These are phyloP conservation scores for Pangasius sanitwongsei DNA, from an alignment of 2,797 vertebrate species.

Conservation along the genomic window DNA sequence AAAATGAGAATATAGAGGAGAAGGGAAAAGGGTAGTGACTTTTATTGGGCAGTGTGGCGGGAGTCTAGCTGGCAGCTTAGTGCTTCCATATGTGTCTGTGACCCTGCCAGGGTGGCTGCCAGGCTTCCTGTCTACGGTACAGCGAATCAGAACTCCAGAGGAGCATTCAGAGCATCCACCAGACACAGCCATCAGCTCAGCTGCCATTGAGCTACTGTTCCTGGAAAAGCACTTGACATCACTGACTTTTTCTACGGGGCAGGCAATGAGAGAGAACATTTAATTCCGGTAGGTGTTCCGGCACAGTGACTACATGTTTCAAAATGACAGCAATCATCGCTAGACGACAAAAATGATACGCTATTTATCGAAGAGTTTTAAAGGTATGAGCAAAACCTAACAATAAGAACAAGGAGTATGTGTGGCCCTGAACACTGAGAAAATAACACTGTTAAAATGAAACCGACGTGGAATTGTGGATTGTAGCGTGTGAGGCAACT, in stretches of 20 bases:
- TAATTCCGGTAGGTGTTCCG: conserved; percentile 52
- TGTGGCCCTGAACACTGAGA: background rate
- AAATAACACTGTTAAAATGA: background rate
- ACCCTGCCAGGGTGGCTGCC: conserved; percentile 36
- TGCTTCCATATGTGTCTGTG: conserved; percentile 56
- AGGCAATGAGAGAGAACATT: conserved; percentile 34
- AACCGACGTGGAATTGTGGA: background rate
- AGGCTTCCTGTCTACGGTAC: conserved; percentile 38
- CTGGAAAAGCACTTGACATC: conserved; percentile 54
- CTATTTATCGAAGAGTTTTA: background rate
- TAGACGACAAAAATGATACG: conserved; percentile 3
- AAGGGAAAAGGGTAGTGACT: conserved; percentile 43
- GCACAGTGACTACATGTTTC: conserved; percentile 47
- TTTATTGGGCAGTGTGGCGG: conserved; percentile 46
- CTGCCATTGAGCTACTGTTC: conserved; percentile 40
- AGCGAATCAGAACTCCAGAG: conserved; percentile 36
- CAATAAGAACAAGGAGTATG: conserved; percentile 2
- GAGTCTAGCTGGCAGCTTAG: conserved; percentile 32
- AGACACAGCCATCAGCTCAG: conserved; percentile 44
- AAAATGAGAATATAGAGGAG: conserved; percentile 28
- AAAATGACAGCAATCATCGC: conserved; percentile 45
- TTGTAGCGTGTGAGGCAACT: background rate
- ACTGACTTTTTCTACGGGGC: conserved; percentile 49
- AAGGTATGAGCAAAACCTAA: conserved; percentile 15
- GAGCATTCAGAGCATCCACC: conserved; percentile 42